These are phyloP conservation scores for Scolopax rusticola DNA, from an alignment of 2,797 vertebrate species.

Conservation along the genomic window DNA sequence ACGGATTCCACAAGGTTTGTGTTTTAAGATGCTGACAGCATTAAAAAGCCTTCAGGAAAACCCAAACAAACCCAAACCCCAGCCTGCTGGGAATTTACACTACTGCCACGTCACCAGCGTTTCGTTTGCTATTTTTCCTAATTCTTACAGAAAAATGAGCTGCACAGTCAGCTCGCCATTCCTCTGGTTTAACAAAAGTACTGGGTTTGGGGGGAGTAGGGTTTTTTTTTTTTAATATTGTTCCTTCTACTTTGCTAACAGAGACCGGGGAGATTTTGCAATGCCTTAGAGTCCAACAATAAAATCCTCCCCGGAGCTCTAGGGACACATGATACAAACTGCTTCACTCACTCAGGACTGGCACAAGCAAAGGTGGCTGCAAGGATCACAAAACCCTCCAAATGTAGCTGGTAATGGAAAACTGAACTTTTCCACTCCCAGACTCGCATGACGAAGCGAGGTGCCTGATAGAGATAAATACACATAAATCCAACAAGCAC, in stretches of 20 bases:
- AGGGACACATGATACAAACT: background rate
- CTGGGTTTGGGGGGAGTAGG: background rate
- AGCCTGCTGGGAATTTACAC: background rate
- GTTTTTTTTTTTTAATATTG: background rate
- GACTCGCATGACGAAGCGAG: background rate
- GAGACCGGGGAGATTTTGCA: background rate
- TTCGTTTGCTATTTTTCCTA: background rate
- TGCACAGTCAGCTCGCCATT: background rate
- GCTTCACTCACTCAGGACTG: rapidly evolving
- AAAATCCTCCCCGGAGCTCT: background rate
- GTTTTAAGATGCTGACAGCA: background rate
- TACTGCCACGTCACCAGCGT: background rate
- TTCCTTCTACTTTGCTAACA: background rate
- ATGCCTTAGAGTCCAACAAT: background rate
- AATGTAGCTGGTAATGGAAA: background rate
- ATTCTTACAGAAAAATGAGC: background rate
- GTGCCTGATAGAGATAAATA: background rate
- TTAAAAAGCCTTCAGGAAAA: slow-evolving; percentile 1
- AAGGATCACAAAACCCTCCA: background rate
- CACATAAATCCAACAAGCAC: rapidly evolving
- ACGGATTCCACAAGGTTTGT: background rate
- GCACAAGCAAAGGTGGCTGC: background rate
- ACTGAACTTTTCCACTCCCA: background rate
- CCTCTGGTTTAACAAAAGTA: background rate
- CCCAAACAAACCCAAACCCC: background rate